A percentile compares a stretch with the other conserved stretches of the same genome.
Conservation (phyloP, 2,113 vertebrate species). For the Oxyura jamaicensis region DNA sequence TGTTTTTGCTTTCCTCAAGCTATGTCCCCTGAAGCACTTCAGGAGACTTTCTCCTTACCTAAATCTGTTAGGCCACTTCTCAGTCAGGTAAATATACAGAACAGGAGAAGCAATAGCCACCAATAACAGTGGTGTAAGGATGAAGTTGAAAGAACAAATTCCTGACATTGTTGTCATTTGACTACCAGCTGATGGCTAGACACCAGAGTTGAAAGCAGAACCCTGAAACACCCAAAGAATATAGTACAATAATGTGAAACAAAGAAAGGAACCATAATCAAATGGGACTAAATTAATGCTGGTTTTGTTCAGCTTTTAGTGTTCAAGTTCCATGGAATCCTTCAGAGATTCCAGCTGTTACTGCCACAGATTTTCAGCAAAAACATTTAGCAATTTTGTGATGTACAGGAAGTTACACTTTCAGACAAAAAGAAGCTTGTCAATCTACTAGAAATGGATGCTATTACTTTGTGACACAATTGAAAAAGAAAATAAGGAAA, state of each 20-base stretch:
- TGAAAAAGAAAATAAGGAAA: not conserved
- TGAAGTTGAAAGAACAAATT: not conserved
- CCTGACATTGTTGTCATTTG: not conserved
- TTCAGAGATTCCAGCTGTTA: not conserved
- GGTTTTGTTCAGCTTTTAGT: not conserved
- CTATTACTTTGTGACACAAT: not conserved
- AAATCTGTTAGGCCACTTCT: not conserved
- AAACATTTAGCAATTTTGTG: not conserved
- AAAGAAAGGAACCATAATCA: not conserved
- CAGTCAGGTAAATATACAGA: not conserved
- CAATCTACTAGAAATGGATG: not conserved
- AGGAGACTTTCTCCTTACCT: not conserved
- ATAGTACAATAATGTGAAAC: not conserved
- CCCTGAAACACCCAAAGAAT: not conserved
- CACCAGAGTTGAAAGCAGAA: not conserved
- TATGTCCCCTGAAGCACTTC: not conserved
- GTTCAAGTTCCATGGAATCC: not conserved
- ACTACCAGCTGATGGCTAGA: not conserved
- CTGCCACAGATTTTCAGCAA: not conserved
- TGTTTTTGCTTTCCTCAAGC: not conserved
- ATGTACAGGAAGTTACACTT: not conserved
- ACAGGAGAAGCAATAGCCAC: not conserved
- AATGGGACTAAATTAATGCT: rapidly evolving
- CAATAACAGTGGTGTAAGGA: not conserved
- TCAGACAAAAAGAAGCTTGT: not conserved